phyloP scores from a whole-genome alignment of 2,888 invertebrate genomes.

The Eudasyphora cyanicolor region DNA sequence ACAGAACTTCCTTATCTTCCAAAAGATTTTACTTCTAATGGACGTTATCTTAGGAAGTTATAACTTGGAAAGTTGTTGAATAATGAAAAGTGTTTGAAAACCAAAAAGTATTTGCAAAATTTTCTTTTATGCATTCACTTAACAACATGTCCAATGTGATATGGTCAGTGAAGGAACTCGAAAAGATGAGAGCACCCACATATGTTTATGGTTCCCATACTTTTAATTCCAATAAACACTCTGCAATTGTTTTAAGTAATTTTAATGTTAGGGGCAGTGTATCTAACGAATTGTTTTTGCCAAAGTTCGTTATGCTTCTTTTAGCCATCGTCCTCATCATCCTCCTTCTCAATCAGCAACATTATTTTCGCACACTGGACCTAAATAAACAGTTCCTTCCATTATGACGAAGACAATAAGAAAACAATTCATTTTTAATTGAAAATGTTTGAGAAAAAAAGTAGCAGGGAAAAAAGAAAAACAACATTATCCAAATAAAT shows the following conservation, averaged over 20 bases:
- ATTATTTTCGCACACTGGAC: slow-evolving; percentile 65
- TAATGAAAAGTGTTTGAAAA: too few species aligned
- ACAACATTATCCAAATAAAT: slow-evolving; percentile 56
- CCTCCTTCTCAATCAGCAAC: background rate
- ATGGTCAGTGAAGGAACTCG: background rate
- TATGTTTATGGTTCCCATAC: background rate
- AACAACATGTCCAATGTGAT: background rate
- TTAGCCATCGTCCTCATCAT: slow-evolving; percentile 41
- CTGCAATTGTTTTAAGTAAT: background rate
- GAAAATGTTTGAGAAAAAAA: slow-evolving; percentile 71
- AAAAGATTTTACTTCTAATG: slow-evolving; percentile 28
- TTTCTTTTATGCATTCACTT: too few species aligned
- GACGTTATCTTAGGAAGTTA: slow-evolving; percentile 44
- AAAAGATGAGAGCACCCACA: background rate
- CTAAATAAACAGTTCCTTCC: slow-evolving; percentile 66
- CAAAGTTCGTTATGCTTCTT: slow-evolving; percentile 61
- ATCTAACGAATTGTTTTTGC: background rate
- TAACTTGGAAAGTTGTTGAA: background rate
- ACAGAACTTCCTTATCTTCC: too few species aligned
- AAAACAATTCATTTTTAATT: slow-evolving; percentile 81
- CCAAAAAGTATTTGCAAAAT: too few species aligned
- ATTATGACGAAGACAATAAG: slow-evolving; percentile 69
- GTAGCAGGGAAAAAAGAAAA: slow-evolving; percentile 42
- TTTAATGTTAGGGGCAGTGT: background rate
- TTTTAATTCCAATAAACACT: background rate